phyloP scores from a whole-genome alignment of 2,888 invertebrate species.

The Polymixis lichenea region DNA sequence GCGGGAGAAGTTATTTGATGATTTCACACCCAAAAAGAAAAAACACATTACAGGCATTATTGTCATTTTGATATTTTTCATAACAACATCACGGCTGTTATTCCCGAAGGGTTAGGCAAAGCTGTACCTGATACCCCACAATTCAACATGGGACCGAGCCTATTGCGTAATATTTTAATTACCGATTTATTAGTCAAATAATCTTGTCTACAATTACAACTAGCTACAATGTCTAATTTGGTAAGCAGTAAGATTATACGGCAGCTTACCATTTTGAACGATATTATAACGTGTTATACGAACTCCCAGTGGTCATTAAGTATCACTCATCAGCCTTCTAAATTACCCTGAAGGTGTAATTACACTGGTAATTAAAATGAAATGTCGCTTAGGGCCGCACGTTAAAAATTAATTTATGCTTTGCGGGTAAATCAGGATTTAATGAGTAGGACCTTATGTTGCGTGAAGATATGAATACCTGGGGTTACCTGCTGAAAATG shows the following conservation, averaged over 20 bases:
- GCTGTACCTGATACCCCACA: no score
- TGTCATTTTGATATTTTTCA: no score
- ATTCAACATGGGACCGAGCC: no score
- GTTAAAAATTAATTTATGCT: slow-evolving; percentile 64
- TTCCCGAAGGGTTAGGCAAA: no score
- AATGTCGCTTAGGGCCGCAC: slow-evolving; percentile 62
- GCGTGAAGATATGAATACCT: background rate
- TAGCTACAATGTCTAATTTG: slow-evolving; percentile 10
- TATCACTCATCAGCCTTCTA: slow-evolving; percentile 64
- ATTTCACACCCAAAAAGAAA: no score
- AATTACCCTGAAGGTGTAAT: slow-evolving; percentile 69
- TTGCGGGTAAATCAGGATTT: slow-evolving; percentile 58
- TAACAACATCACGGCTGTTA: no score
- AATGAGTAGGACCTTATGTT: slow-evolving; percentile 49
- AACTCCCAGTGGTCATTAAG: slow-evolving; percentile 64
- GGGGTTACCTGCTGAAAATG: background rate
- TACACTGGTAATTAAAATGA: slow-evolving; percentile 69
- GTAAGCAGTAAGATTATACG: slow-evolving; percentile 26
- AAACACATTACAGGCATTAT: no score
- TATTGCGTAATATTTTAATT: slow-evolving; percentile 4
- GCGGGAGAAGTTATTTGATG: no score
- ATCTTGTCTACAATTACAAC: background rate
- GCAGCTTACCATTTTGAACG: slow-evolving; percentile 40
- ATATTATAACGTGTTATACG: slow-evolving; percentile 51
- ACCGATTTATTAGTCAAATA: background rate